These are phyloP conservation scores for Trogon melanurus DNA, from an alignment of 2,113 vertebrate species.

Conservation along the genomic window DNA sequence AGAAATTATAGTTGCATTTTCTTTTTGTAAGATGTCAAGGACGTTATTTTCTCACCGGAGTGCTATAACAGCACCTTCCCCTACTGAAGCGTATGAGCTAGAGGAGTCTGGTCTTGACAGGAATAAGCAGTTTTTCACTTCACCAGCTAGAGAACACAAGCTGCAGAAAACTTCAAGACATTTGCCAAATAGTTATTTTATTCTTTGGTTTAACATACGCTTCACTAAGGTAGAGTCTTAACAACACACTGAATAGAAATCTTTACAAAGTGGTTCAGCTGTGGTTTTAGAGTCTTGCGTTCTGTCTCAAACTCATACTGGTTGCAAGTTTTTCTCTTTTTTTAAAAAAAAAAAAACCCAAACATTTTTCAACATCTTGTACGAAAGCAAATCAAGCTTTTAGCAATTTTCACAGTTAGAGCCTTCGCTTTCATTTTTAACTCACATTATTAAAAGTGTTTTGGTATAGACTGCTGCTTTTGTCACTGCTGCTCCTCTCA, in stretches of 20 bases:
- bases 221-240: not conserved
- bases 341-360: too few species aligned
- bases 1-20: not conserved
- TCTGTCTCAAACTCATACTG: not conserved
- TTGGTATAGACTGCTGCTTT: not conserved
- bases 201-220: not conserved
- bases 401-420: not conserved
- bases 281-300: not conserved
- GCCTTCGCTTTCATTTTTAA: not conserved
- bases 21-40: not conserved
- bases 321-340: not conserved
- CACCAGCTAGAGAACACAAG: not conserved
- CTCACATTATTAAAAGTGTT: not conserved
- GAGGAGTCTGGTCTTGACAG: not conserved
- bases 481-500: not conserved
- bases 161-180: not conserved
- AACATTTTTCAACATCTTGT: not conserved
- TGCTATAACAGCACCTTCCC: not conserved
- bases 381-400: not conserved
- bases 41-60: not conserved
- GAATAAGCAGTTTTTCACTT: not conserved
- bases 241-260: not conserved
- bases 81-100: rapidly evolving
- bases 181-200: not conserved
- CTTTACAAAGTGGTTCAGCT: not conserved